Conservation (phyloP, 2,797 vertebrate species). For the Myotis myotis region DNA sequence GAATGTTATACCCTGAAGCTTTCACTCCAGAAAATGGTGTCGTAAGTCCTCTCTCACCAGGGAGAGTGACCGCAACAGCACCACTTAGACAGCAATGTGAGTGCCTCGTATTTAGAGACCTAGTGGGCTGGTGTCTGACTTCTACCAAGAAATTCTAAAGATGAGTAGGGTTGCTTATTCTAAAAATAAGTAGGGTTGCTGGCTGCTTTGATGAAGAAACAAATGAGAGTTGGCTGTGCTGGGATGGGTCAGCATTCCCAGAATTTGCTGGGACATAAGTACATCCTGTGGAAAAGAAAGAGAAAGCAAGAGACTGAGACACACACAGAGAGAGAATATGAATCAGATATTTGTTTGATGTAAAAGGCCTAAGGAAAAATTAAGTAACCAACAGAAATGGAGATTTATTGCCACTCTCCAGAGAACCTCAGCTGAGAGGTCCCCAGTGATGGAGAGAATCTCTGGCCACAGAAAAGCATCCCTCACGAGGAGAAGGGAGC, state of each 20-base stretch:
- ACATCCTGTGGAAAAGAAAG: not conserved
- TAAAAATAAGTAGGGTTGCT: rapidly evolving
- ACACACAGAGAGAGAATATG: not conserved
- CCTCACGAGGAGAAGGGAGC: not conserved
- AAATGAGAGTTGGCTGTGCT: not conserved
- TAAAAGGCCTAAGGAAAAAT: not conserved
- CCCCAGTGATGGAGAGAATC: not conserved
- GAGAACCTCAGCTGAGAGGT: not conserved
- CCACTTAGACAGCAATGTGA: not conserved
- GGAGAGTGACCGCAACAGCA: not conserved
- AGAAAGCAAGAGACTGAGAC: not conserved
- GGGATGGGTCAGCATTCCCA: not conserved
- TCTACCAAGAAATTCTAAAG: not conserved
- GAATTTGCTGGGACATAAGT: not conserved
- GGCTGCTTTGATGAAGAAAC: not conserved
- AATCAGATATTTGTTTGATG: not conserved
- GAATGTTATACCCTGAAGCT: not conserved
- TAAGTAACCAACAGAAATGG: not conserved
- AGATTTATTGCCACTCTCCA: not conserved
- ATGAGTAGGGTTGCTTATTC: no score
- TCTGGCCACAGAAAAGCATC: not conserved
- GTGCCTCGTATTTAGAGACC: not conserved
- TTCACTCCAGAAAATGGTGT: not conserved
- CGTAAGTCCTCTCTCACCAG: not conserved
- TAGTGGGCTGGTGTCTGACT: not conserved